A percentile compares a stretch with the other conserved stretches of the same genome.
These are phyloP conservation scores for Noctilio leporinus DNA, from an alignment of 2,113 vertebrate species.

Conservation along the genomic window DNA sequence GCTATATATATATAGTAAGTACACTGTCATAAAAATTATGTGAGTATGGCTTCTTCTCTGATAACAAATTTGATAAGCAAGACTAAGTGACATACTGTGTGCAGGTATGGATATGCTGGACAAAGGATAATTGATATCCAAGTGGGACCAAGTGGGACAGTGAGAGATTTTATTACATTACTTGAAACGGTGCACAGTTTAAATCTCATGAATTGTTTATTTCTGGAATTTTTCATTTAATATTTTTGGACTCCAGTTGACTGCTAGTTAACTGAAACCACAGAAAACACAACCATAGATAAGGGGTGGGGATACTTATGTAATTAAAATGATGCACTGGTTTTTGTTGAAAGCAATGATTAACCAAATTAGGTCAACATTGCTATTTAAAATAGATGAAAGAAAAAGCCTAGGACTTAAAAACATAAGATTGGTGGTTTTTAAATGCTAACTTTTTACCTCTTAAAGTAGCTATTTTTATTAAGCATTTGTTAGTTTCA, in stretches of 20 bases:
- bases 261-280: background rate
- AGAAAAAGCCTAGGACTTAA: background rate
- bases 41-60: background rate
- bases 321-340: background rate
- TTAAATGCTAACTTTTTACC: background rate
- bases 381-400: conserved; percentile 13
- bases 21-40: background rate
- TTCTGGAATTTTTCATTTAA: background rate
- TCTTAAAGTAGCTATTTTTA: background rate
- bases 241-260: background rate
- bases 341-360: background rate
- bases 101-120: background rate
- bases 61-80: background rate
- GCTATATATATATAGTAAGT: no score
- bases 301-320: background rate
- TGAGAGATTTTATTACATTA: background rate
- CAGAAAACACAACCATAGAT: background rate
- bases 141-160: background rate
- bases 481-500: background rate
- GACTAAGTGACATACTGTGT: background rate
- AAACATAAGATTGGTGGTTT: background rate
- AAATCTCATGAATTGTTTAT: background rate
- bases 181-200: background rate
- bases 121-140: background rate
- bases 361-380: background rate